These are phyloP conservation scores for Leptodactylus fallax DNA, from an alignment of 2,797 vertebrate species.

Conservation along the genomic window DNA sequence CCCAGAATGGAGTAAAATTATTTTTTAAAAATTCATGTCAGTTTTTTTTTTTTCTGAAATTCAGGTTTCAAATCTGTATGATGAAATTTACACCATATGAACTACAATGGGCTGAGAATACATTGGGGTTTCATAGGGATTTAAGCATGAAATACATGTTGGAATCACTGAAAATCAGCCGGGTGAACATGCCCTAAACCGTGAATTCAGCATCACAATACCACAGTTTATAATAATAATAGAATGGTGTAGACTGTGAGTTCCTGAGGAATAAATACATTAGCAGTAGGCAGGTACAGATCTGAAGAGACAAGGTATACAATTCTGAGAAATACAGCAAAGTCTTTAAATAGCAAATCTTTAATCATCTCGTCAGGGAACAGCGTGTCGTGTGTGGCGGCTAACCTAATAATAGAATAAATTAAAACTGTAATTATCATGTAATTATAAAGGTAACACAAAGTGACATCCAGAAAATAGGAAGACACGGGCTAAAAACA, in stretches of 20 bases:
- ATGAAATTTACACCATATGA: too few relatives aligned
- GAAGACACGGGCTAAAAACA: neutral
- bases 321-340: neutral
- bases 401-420: conserved; percentile 21
- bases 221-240: neutral
- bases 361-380: conserved; percentile 14
- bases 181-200: neutral
- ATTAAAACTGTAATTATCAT: conserved; percentile 15
- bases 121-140: too few relatives aligned
- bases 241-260: too few relatives aligned
- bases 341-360: conserved; percentile 26
- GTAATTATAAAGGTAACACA: conserved; percentile 23
- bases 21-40: too few relatives aligned
- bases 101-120: too few relatives aligned
- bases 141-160: too few relatives aligned
- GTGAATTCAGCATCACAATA: neutral
- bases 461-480: neutral
- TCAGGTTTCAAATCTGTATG: too few relatives aligned
- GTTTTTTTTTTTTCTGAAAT: too few relatives aligned
- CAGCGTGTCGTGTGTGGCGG: neutral
- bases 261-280: neutral
- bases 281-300: neutral
- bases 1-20: too few relatives aligned
- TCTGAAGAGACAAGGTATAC: neutral
- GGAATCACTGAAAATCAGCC: too few relatives aligned